Percentiles rank a stretch among this genome's conserved stretches.
These are phyloP conservation scores for Ophioderma brevispina DNA, from an alignment of 35 echinoderm and acorn worm species.

Conservation along the genomic window DNA sequence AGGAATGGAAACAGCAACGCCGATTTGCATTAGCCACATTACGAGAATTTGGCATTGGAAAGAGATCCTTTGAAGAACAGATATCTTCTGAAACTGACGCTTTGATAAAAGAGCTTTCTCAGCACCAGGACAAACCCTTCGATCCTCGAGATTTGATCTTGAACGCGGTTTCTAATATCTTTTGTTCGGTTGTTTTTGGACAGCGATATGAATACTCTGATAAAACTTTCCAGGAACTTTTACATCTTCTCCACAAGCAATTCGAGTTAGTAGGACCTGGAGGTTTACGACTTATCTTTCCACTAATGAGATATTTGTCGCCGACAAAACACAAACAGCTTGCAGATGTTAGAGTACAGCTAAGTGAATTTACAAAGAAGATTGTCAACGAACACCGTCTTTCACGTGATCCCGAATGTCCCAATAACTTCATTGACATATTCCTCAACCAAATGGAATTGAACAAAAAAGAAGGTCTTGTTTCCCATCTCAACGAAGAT, in stretches of 20 bases:
- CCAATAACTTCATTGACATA: constrained; percentile 54
- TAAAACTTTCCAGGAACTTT: constrained; percentile 13
- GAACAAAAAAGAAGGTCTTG: not conserved
- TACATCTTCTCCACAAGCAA: not conserved
- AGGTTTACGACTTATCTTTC: not conserved
- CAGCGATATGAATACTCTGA: constrained; percentile 69
- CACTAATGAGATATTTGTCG: not conserved
- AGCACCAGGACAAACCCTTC: not conserved
- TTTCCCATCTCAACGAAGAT: not conserved
- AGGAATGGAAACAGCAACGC: too few relatives aligned
- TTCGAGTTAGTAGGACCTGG: too few relatives aligned
- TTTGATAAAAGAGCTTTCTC: too few relatives aligned
- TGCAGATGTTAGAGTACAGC: not conserved
- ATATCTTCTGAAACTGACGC: too few relatives aligned
- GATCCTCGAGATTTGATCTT: constrained; percentile 32
- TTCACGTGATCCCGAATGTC: constrained; percentile 28
- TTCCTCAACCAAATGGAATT: constrained; percentile 16
- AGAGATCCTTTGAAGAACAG: too few relatives aligned
- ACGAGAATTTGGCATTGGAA: too few relatives aligned
- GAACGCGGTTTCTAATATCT: constrained; percentile 72
- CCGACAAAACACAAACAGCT: not conserved
- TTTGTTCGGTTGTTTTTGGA: constrained; percentile 71
- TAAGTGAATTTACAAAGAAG: not conserved
- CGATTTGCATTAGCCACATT: too few relatives aligned
- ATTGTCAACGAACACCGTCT: constrained; percentile 35